Evolutionary conservation across 2,888 invertebrate species (phyloP).

Genomic region (Micropterix aruncella): DNA sequence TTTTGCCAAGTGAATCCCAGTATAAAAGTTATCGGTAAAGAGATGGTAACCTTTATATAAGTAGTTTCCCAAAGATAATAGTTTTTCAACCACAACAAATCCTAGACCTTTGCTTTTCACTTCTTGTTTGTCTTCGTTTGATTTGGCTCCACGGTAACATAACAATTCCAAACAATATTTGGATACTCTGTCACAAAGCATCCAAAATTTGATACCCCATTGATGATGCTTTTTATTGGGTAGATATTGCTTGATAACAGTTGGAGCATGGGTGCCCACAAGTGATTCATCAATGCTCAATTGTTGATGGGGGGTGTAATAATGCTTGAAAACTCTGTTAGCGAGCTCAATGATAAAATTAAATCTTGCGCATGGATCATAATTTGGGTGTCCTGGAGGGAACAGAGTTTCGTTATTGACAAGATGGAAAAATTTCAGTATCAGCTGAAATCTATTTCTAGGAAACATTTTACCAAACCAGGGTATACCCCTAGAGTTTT

Average conservation of each 20-base stretch:
- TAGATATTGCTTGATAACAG: constrained; percentile 14
- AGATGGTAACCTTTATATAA: constrained; percentile 12
- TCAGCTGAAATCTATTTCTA: constrained; percentile 12
- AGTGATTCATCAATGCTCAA: constrained; percentile 15
- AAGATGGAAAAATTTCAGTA: constrained; percentile 10
- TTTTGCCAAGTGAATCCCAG: constrained; percentile 10
- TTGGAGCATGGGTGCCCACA: constrained; percentile 14
- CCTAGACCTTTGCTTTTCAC: constrained; percentile 11
- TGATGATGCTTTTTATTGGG: constrained; percentile 14
- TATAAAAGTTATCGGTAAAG: constrained; percentile 12
- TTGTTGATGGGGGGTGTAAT: constrained; percentile 13
- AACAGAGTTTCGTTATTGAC: constrained; percentile 7
- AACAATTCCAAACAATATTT: constrained; percentile 13
- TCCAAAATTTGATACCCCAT: constrained; percentile 13
- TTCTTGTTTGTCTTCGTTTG: constrained; percentile 9
- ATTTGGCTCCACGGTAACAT: constrained; percentile 11
- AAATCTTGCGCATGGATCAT: constrained; percentile 12
- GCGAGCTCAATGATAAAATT: constrained; percentile 13
- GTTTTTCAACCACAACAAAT: constrained; percentile 10
- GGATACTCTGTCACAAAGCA: constrained; percentile 12
- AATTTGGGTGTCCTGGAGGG: constrained; percentile 11
- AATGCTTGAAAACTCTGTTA: constrained; percentile 13
- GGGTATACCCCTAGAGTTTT: constrained; percentile 11
- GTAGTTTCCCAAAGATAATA: constrained; percentile 11
- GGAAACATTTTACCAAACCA: constrained; percentile 14